Evolutionary conservation across 1,140 invertebrate genomes (phyloP).

Genomic region (Tetragonula clypearis): DNA sequence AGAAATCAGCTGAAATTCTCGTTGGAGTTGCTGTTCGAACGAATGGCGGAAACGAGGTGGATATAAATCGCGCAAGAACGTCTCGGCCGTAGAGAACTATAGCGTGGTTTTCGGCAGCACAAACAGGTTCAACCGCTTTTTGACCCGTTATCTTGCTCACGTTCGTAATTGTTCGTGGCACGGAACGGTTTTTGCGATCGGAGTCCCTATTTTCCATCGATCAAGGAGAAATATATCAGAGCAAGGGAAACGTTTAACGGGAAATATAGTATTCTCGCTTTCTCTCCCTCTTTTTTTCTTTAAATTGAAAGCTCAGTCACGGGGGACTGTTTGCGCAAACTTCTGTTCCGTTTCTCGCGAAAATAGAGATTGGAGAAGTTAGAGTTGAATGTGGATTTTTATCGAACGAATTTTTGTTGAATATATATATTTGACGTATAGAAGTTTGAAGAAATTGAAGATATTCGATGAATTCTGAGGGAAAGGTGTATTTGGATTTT

Average conservation of each 20-base stretch:
- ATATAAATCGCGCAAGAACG: slow-evolving; percentile 23
- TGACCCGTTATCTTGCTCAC: slow-evolving; percentile 30
- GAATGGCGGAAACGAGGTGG: slow-evolving; percentile 6
- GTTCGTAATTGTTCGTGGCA: slow-evolving; percentile 37
- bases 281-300: background rate
- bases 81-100: background rate
- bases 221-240: background rate
- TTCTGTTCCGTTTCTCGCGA: background rate
- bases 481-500: background rate
- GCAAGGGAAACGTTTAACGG: background rate
- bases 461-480: background rate
- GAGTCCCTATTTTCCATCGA: background rate
- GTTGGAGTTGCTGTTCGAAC: background rate
- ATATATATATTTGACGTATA: background rate
- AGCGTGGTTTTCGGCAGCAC: slow-evolving; percentile 23
- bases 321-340: background rate
- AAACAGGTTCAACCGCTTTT: slow-evolving; percentile 23
- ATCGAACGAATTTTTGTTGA: background rate
- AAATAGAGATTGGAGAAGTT: background rate
- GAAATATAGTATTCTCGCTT: background rate
- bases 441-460: background rate
- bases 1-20: background rate
- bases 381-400: background rate
- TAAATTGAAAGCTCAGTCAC: background rate
- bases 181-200: slow-evolving; percentile 17